phyloP scores from a whole-genome alignment of 2,888 invertebrate species.

The Perithous albicinctus region DNA sequence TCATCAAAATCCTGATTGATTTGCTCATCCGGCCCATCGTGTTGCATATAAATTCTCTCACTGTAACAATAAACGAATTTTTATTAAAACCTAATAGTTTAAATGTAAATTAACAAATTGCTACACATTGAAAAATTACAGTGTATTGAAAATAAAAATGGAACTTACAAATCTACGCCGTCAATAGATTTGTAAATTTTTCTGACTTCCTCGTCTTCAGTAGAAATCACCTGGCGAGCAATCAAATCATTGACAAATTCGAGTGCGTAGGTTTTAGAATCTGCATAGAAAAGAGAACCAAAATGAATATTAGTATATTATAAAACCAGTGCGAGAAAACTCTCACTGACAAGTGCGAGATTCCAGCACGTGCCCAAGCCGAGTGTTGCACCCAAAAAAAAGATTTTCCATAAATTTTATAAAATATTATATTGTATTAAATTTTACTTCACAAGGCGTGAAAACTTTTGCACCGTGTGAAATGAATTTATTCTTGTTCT shows the following conservation, averaged over 20 bases:
- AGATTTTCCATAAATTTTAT: too few species aligned
- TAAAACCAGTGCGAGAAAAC: not conserved
- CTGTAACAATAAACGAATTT: not conserved
- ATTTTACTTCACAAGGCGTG: too few species aligned
- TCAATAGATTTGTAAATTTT: not conserved
- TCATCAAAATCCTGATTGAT: not conserved
- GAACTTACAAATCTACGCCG: not conserved
- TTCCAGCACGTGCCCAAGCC: too few species aligned
- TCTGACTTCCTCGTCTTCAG: not conserved
- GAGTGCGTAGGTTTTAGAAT: constrained; percentile 1
- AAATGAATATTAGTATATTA: not conserved
- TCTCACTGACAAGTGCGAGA: too few species aligned
- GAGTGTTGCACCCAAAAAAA: too few species aligned
- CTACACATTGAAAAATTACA: not conserved
- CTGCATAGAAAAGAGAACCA: not conserved
- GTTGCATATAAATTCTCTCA: not conserved
- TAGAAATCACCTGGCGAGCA: not conserved
- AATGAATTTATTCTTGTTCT: too few species aligned
- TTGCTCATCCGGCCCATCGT: not conserved
- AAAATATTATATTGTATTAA: too few species aligned
- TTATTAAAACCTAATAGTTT: not conserved
- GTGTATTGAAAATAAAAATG: not conserved
- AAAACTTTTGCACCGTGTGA: too few species aligned
- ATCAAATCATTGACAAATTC: not conserved
- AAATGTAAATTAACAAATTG: too few species aligned